A percentile compares a stretch with the other conserved stretches of the same genome.
phyloP scores from a whole-genome alignment of 1,140 invertebrate species.

The Camponotus floridanus region DNA sequence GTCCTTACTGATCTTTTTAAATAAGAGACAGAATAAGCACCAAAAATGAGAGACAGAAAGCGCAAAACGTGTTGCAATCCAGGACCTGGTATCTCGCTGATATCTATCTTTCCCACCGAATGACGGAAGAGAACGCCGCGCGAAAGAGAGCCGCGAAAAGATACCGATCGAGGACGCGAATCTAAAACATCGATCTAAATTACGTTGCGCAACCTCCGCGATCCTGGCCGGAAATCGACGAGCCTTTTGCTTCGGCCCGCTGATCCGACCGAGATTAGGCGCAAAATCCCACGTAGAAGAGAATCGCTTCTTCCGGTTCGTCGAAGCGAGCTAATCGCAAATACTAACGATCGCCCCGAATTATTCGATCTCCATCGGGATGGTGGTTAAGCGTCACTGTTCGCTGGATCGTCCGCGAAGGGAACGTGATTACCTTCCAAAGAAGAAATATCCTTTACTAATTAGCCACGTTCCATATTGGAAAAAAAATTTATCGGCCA shows the following conservation, averaged over 20 bases:
- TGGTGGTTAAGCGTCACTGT: slow-evolving; percentile 14
- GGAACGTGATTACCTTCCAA: slow-evolving; percentile 13
- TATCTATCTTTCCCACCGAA: slow-evolving; percentile 60
- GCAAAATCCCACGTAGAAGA: slow-evolving; percentile 54
- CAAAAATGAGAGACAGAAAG: not conserved
- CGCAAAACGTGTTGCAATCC: slow-evolving; percentile 12
- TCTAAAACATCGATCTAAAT: slow-evolving; percentile 75
- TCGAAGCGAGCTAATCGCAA: slow-evolving; percentile 53
- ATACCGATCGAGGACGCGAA: slow-evolving; percentile 58
- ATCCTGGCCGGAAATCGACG: slow-evolving; percentile 3
- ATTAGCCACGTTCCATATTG: slow-evolving; percentile 15
- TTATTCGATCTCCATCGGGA: slow-evolving; percentile 35
- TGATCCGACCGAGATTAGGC: slow-evolving; percentile 64
- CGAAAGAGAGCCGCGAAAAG: slow-evolving; percentile 37
- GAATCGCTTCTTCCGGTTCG: slow-evolving; percentile 32
- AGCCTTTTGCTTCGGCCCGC: slow-evolving; percentile 8
- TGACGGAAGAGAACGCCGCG: slow-evolving; percentile 42
- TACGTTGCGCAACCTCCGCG: slow-evolving; percentile 55
- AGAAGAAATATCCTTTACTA: slow-evolving; percentile 14
- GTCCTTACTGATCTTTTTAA: too few relatives aligned
- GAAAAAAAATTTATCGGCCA: not conserved
- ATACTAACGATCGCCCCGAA: slow-evolving; percentile 27
- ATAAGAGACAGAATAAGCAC: too few relatives aligned
- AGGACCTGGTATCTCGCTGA: slow-evolving; percentile 22
- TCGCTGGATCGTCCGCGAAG: slow-evolving; percentile 9